A percentile compares a stretch with the other conserved stretches of the same genome.
phyloP scores from a whole-genome alignment of 2,888 invertebrate species.

The Dicranocentrus wangi region DNA sequence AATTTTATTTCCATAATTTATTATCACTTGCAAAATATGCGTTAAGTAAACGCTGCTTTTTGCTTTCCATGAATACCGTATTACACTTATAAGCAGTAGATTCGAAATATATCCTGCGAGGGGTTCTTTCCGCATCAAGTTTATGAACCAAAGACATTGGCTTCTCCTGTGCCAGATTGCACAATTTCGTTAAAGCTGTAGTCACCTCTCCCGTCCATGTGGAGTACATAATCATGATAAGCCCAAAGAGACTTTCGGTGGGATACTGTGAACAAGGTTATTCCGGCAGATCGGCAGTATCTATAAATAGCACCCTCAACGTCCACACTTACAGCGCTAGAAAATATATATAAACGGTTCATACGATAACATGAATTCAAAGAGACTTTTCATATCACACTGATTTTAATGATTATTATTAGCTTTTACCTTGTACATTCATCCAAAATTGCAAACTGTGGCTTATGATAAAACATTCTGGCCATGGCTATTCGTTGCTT shows the following conservation, averaged over 20 bases:
- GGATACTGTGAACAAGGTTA: conserved; percentile 97
- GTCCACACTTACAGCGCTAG: conserved; percentile 83
- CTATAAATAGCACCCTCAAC: conserved; percentile 98
- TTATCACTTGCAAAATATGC: no score
- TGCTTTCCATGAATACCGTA: no score
- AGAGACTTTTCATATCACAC: conserved; percentile 75
- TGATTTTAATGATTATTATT: neutral
- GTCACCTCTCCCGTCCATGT: conserved; percentile 95
- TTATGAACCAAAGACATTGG: conserved; percentile 95
- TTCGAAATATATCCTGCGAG: no score
- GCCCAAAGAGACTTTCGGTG: conserved; percentile 98
- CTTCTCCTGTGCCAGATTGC: conserved; percentile 78
- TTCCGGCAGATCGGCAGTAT: conserved; percentile 88
- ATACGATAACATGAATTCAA: conserved; percentile 81
- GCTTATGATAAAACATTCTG: conserved; percentile 95
- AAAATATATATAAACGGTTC: neutral
- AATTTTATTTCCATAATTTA: no score
- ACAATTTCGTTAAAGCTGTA: conserved; percentile 88
- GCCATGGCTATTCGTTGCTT: conserved; percentile 99
- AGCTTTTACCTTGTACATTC: conserved; percentile 86
- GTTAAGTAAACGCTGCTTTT: no score
- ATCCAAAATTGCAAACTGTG: conserved; percentile 98
- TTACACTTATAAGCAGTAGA: no score
- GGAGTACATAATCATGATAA: conserved; percentile 91
- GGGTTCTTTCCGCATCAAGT: no score